phyloP scores from a whole-genome alignment of 2,113 vertebrate species.

The Epinephelus moara region DNA sequence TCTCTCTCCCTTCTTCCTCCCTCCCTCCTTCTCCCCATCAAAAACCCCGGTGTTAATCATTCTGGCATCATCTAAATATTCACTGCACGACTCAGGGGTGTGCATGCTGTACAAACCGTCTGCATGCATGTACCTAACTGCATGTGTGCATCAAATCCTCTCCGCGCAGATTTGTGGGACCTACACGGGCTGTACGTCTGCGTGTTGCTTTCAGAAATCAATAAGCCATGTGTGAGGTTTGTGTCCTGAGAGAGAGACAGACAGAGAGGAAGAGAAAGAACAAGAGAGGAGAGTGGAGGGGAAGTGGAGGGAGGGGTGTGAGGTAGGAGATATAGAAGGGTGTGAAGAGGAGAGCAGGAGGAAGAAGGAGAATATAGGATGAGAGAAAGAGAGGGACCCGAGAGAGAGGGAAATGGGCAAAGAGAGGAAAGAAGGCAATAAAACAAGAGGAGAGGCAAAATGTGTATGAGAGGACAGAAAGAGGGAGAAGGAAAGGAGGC shows the following conservation, averaged over 20 bases:
- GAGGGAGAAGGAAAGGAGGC: neutral
- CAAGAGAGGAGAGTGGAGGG: conserved; percentile 22
- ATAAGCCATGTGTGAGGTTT: conserved; percentile 76
- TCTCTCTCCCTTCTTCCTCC: conserved; percentile 37
- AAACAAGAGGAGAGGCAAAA: conserved; percentile 32
- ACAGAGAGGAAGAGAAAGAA: conserved; percentile 36
- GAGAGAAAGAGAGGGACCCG: conserved; percentile 13
- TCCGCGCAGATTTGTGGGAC: conserved; percentile 43
- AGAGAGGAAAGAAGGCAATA: conserved; percentile 12
- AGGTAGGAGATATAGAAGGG: conserved; percentile 33
- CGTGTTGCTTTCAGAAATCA: conserved; percentile 68
- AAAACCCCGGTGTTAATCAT: conserved; percentile 56
- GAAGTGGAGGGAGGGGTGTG: conserved; percentile 30
- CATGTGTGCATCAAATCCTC: conserved; percentile 29
- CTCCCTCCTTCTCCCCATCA: conserved; percentile 35
- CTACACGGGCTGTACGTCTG: conserved; percentile 22
- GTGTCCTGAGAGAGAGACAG: conserved; percentile 57
- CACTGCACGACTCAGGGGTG: conserved; percentile 4
- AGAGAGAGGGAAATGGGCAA: conserved; percentile 23
- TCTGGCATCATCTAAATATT: conserved; percentile 57
- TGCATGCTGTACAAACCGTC: conserved; percentile 10
- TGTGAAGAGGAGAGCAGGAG: conserved; percentile 28
- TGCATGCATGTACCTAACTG: neutral
- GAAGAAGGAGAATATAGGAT: conserved; percentile 31
- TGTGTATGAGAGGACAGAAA: neutral